Conservation (phyloP, 2,797 vertebrate species). For the Heterohyrax brucei region DNA sequence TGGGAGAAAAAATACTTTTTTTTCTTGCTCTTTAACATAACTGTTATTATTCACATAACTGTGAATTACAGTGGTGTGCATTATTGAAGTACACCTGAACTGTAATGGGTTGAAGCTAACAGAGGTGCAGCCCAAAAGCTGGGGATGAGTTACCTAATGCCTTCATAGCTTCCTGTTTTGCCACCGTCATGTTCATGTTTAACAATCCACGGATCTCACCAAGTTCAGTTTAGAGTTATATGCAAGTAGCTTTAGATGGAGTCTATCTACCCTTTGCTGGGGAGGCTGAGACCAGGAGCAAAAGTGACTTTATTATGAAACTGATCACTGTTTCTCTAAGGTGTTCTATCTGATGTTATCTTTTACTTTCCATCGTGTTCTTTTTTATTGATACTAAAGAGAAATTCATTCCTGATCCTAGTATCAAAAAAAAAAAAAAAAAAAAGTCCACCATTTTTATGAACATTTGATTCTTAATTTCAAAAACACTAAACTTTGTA, state of each 20-base stretch:
- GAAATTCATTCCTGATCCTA: not conserved
- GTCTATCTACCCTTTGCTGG: not conserved
- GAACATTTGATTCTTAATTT: not conserved
- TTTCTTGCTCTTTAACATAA: not conserved
- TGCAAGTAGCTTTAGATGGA: not conserved
- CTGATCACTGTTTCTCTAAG: not conserved
- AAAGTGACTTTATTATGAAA: not conserved
- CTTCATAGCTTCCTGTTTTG: not conserved
- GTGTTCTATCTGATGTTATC: too few species aligned
- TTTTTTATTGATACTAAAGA: not conserved
- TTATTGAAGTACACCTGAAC: not conserved
- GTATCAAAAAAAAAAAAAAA: not conserved
- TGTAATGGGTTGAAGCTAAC: not conserved
- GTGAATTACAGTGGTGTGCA: not conserved
- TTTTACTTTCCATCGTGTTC: not conserved
- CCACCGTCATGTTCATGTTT: not conserved
- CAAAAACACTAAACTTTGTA: not conserved
- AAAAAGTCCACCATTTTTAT: not conserved
- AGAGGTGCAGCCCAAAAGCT: not conserved
- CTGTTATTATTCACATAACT: conserved; percentile 16
- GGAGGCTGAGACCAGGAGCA: not conserved
- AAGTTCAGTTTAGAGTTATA: not conserved
- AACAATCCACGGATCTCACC: not conserved
- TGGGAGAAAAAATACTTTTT: not conserved
- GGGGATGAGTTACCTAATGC: not conserved